Evolutionary conservation across 2,888 invertebrate species (phyloP).

Genomic region (Tineola bisselliella): DNA sequence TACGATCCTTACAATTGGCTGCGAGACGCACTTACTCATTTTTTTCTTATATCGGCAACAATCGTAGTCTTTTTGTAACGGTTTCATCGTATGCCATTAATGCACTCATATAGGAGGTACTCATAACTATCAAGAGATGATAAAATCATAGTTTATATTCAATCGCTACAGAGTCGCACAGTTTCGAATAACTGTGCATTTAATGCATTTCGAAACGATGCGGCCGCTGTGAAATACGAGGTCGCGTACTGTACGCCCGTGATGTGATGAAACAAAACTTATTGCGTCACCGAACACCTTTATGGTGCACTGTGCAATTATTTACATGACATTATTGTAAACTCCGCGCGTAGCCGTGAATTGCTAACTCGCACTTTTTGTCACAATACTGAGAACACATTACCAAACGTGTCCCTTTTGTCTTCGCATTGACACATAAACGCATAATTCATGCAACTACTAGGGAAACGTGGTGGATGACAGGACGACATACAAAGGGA

Average conservation of each 20-base stretch:
- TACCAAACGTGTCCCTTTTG: background rate
- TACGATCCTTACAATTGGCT: background rate
- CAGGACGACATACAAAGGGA: background rate
- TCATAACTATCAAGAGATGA: background rate
- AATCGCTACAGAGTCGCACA: slow-evolving; percentile 31
- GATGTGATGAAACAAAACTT: slow-evolving; percentile 59
- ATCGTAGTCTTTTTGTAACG: background rate
- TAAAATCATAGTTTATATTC: slow-evolving; percentile 34
- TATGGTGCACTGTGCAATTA: slow-evolving; percentile 56
- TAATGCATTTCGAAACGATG: slow-evolving; percentile 66
- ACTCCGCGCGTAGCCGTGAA: background rate
- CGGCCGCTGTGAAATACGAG: slow-evolving; percentile 60
- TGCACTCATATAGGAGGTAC: no score
- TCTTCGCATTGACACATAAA: background rate
- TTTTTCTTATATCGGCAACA: background rate
- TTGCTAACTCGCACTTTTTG: background rate
- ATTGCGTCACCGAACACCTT: slow-evolving; percentile 57
- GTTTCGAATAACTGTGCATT: slow-evolving; percentile 56
- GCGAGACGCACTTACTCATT: slow-evolving; percentile 25
- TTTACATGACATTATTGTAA: slow-evolving; percentile 57
- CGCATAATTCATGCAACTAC: no score
- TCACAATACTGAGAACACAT: background rate
- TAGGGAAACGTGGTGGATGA: no score
- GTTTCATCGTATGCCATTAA: background rate
- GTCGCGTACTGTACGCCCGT: slow-evolving; percentile 52